Percentiles rank a stretch among this genome's conserved stretches.
Evolutionary conservation across 2,888 invertebrate genomes (phyloP).

Genomic region (Celastrina argiolus): DNA sequence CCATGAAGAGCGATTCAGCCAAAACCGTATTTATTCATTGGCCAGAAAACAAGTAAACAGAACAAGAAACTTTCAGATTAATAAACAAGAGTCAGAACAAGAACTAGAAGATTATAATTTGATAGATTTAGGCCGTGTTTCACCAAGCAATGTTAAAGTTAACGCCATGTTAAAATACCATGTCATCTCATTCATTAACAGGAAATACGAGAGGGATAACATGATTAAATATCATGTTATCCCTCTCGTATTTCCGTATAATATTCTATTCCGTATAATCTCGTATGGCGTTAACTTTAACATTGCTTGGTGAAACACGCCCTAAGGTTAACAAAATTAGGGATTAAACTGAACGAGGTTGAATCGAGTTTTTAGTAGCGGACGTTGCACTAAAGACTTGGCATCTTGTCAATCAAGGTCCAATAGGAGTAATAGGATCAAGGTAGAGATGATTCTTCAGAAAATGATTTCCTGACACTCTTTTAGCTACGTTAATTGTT

Average conservation of each 20-base stretch:
- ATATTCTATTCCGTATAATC: no score
- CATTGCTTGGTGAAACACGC: no score
- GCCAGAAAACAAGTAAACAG: neutral
- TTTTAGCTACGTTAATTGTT: neutral
- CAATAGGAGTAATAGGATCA: constrained; percentile 4
- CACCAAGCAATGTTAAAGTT: no score
- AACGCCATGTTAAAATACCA: no score
- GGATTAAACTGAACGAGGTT: neutral
- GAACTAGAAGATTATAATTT: neutral
- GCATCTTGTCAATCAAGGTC: constrained; percentile 9
- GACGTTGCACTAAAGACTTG: neutral
- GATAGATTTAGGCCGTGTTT: neutral
- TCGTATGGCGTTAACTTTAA: no score
- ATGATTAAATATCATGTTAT: no score
- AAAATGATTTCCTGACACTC: neutral
- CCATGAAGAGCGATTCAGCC: no score
- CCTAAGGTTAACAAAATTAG: neutral
- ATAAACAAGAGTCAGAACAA: neutral
- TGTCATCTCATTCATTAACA: no score
- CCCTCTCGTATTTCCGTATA: no score
- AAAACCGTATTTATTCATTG: no score
- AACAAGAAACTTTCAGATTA: neutral
- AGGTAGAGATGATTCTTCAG: neutral
- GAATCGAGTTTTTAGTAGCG: neutral
- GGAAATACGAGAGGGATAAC: no score